These are phyloP conservation scores for Amorpha juglandis DNA, from an alignment of 2,888 invertebrate genomes.

Conservation along the genomic window DNA sequence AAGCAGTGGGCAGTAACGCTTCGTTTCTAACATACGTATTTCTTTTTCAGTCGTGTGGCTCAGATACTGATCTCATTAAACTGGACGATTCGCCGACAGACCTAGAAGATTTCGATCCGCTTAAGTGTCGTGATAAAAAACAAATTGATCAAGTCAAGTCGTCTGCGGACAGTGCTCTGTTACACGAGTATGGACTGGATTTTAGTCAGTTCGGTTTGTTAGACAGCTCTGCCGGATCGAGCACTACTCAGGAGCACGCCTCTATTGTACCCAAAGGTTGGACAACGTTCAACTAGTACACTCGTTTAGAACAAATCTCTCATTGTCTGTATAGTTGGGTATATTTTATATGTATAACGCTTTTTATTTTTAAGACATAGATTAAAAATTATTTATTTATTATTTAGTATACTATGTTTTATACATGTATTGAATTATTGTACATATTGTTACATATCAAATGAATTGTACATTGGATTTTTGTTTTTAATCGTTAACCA, in stretches of 20 bases:
- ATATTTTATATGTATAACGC: slow-evolving; percentile 46
- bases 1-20: slow-evolving; percentile 19
- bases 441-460: slow-evolving; percentile 73
- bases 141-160: slow-evolving; percentile 68
- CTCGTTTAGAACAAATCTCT: slow-evolving; percentile 35
- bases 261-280: slow-evolving; percentile 68
- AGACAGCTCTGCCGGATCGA: slow-evolving; percentile 69
- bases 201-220: slow-evolving; percentile 82
- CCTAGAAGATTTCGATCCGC: slow-evolving; percentile 77
- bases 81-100: slow-evolving; percentile 74
- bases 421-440: slow-evolving; percentile 51
- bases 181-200: slow-evolving; percentile 90
- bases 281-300: slow-evolving; percentile 73
- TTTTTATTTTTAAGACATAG: slow-evolving; percentile 47
- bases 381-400: slow-evolving; percentile 57
- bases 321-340: slow-evolving; percentile 51
- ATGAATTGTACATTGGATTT: slow-evolving; percentile 54
- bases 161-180: slow-evolving; percentile 85
- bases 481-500: slow-evolving; percentile 39
- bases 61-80: slow-evolving; percentile 77
- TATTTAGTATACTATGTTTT: slow-evolving; percentile 38
- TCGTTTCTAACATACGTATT: slow-evolving; percentile 56
- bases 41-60: slow-evolving; percentile 77
- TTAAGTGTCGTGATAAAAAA: slow-evolving; percentile 66
- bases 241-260: slow-evolving; percentile 51